phyloP scores from a whole-genome alignment of 2,888 invertebrate species.

The Drosophila paramelanica region DNA sequence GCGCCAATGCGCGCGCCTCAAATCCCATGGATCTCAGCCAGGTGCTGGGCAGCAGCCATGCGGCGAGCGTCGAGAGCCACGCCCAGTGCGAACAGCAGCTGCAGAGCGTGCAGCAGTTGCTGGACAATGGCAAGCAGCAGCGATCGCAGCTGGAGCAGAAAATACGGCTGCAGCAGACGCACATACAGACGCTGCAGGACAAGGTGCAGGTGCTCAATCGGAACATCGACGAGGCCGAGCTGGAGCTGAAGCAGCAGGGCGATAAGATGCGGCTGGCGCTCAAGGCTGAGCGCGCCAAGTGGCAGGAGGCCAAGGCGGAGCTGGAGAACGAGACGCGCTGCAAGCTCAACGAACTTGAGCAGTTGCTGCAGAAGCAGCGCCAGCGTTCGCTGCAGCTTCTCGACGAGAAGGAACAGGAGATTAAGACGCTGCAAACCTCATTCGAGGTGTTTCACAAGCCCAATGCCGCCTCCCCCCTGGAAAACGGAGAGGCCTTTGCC shows the following conservation, averaged over 20 bases:
- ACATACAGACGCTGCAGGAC: slow-evolving; percentile 89
- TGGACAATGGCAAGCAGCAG: slow-evolving; percentile 86
- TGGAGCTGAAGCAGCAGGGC: slow-evolving; percentile 87
- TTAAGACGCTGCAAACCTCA: slow-evolving; percentile 87
- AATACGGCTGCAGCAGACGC: slow-evolving; percentile 86
- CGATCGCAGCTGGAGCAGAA: slow-evolving; percentile 71
- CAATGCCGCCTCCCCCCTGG: slow-evolving; percentile 16
- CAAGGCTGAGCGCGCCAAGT: slow-evolving; percentile 81
- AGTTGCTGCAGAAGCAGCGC: slow-evolving; percentile 91
- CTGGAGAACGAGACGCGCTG: slow-evolving; percentile 86
- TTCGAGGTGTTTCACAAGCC: slow-evolving; percentile 85
- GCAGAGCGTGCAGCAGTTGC: slow-evolving; percentile 88
- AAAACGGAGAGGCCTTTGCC: slow-evolving; percentile 41
- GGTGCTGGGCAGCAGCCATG: slow-evolving; percentile 84
- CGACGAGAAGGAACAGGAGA: slow-evolving; percentile 92
- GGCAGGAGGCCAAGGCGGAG: slow-evolving; percentile 79
- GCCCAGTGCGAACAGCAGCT: slow-evolving; percentile 88
- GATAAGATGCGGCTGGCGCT: slow-evolving; percentile 87
- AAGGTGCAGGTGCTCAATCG: slow-evolving; percentile 88
- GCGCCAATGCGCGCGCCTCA: slow-evolving; percentile 87
- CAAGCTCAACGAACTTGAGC: slow-evolving; percentile 88
- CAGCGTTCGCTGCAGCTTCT: slow-evolving; percentile 91
- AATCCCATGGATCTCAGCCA: slow-evolving; percentile 87
- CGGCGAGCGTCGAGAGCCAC: slow-evolving; percentile 83
- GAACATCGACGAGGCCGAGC: slow-evolving; percentile 88